Base-by-base conservation (phyloP, 2,888 invertebrate species). In the Plagodis dolabraria region DNA sequence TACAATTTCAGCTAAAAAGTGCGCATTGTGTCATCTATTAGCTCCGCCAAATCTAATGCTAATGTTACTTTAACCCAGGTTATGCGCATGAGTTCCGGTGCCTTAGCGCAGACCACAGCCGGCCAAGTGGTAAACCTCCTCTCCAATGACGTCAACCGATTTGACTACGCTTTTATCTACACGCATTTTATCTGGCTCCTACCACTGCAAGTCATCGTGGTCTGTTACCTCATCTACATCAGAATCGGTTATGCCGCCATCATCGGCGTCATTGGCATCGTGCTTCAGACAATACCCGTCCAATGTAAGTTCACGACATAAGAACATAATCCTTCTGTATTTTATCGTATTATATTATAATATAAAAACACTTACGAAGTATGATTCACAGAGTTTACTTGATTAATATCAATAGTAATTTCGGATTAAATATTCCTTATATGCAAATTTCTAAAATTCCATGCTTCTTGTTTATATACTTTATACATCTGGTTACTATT, bases 61-160 rank as follows among this genome's bases (percentile, higher is more conserved):
- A n/a, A n/a, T 52, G 9, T 33, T 22, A 22, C 22, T 5, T 48
- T 43, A 45, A 61, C 58, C 22, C 70, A 93, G 93, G 93, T 94
- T 57, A 89, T 95, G 83, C 93, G 94, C 65, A 93, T 98, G 75
- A 97, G 96, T 69, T 96, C 96, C 75, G 95, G 95, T 42, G 97
- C 98, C 0, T 86, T 98, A 49, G 96, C 96, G n/a, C 95, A 97
- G 82, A 98, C 98, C 0, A 93, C 98, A 0, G 96, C 96, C 0
- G 99, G 99, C 0, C 98, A 98, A 85, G 95, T 99, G 54, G 96
- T 99, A 10, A 99, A 99, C 89, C 92, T 99, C 6, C 93, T 99
- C 54, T 98, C 98, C 6, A 99, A 99, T 78, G 99, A 99, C 83
- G 98, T 99, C 8, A 96, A 96, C 83, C 95, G 98, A 44, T 97